phyloP scores from a whole-genome alignment of 2,113 vertebrate genomes.

The Heterotilapia buettikoferi region DNA sequence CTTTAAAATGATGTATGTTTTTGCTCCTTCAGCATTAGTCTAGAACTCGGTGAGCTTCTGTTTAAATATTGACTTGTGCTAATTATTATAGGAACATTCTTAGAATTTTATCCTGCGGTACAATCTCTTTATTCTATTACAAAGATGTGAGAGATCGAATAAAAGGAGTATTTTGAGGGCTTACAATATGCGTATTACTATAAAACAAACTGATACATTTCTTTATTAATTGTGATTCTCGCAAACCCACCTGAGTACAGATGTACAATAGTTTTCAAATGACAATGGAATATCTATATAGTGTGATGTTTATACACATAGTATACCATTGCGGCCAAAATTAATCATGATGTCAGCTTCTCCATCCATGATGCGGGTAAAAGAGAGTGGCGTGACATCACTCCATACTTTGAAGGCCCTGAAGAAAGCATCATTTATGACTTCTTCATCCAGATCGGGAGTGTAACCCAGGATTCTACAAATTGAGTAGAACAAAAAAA shows the following conservation, averaged over 20 bases:
- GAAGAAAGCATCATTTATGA: slow-evolving; percentile 90
- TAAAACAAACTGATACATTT: background rate
- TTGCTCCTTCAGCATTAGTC: background rate
- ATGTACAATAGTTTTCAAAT: background rate
- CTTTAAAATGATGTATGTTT: background rate
- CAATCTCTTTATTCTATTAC: background rate
- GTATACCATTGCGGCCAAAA: slow-evolving; percentile 95
- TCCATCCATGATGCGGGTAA: slow-evolving; percentile 85
- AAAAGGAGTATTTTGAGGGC: background rate
- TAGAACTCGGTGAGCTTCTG: background rate
- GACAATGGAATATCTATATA: background rate
- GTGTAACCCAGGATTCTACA: slow-evolving; percentile 89
- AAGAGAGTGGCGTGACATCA: slow-evolving; percentile 85
- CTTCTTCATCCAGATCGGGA: slow-evolving; percentile 88
- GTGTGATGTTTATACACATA: background rate
- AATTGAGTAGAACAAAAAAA: background rate
- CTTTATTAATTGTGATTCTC: background rate
- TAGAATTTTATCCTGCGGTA: background rate
- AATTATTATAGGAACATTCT: background rate
- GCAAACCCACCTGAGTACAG: background rate
- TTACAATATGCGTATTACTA: background rate
- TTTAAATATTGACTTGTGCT: background rate
- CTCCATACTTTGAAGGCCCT: slow-evolving; percentile 98
- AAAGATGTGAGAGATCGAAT: background rate
- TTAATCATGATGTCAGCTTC: slow-evolving; percentile 99